These are phyloP conservation scores for Drosophila micromelanica DNA, from an alignment of 1,140 invertebrate genomes.

Conservation along the genomic window DNA sequence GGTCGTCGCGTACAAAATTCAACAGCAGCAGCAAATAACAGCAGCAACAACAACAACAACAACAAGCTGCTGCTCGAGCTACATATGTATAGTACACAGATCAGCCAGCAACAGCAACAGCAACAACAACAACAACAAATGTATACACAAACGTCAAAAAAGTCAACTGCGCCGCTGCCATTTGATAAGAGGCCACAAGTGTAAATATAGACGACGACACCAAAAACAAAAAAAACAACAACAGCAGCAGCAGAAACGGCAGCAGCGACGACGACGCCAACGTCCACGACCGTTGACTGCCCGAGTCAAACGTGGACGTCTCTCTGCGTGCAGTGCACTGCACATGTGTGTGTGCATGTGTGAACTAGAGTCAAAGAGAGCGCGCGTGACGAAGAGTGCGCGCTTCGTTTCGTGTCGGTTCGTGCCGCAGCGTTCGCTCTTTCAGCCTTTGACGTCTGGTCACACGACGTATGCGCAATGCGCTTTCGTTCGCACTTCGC, in stretches of 20 bases:
- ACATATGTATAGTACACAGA: slow-evolving; percentile 73
- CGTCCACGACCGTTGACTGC: slow-evolving; percentile 77
- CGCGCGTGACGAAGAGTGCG: slow-evolving; percentile 6
- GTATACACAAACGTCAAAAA: slow-evolving; percentile 80
- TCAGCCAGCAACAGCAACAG: slow-evolving; percentile 58
- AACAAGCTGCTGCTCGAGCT: slow-evolving; percentile 19
- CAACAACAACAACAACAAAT: slow-evolving; percentile 56
- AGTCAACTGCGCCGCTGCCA: slow-evolving; percentile 82
- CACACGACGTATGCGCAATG: slow-evolving; percentile 66
- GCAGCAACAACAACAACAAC: slow-evolving; percentile 48
- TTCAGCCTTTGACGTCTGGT: slow-evolving; percentile 29
- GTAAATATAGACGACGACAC: slow-evolving; percentile 78
- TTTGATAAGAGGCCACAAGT: slow-evolving; percentile 83
- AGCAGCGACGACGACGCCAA: slow-evolving; percentile 23
- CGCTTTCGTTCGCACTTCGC: slow-evolving; percentile 28
- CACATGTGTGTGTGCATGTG: slow-evolving; percentile 15
- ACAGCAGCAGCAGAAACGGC: slow-evolving; percentile 10
- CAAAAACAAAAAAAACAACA: slow-evolving; percentile 56
- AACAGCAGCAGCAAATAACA: slow-evolving; percentile 55
- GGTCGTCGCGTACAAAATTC: slow-evolving; percentile 79
- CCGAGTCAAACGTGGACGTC: slow-evolving; percentile 48
- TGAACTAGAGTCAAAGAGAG: slow-evolving; percentile 25
- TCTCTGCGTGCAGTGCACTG: not conserved
- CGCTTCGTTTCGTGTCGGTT: not conserved
- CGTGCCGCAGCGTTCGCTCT: slow-evolving; percentile 16